Evolutionary conservation across 2,797 vertebrate species (phyloP).

Genomic region (Leucoraja ocellata): DNA sequence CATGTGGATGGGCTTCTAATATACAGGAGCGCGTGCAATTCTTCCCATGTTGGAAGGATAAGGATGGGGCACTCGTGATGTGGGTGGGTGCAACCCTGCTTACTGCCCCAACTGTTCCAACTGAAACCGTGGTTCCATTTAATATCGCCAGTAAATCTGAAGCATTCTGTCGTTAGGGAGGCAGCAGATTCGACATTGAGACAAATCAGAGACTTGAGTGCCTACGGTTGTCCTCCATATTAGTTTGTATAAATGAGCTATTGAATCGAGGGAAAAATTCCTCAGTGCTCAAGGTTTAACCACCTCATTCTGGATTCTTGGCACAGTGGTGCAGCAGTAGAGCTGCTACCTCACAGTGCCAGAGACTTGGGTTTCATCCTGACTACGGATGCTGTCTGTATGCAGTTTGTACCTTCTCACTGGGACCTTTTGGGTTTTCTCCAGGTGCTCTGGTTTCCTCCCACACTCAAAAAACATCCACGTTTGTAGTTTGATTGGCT

Average conservation of each 20-base stretch:
- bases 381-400: no score
- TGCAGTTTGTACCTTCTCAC: no score
- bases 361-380: no score
- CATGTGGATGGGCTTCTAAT: background rate
- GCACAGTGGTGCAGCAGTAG: no score
- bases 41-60: no score
- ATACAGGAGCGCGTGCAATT: no score
- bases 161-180: background rate
- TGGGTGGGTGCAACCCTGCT: background rate
- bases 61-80: background rate
- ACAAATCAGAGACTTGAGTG: background rate
- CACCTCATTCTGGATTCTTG: no score
- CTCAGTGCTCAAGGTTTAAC: background rate
- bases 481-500: no score
- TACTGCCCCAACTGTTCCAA: background rate
- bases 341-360: no score
- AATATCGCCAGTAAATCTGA: background rate
- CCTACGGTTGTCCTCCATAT: background rate
- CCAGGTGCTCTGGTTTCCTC: no score
- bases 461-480: no score
- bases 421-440: no score
- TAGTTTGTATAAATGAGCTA: background rate
- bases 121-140: background rate
- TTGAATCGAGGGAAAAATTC: background rate
- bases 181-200: background rate